phyloP scores from a whole-genome alignment of 2,113 vertebrate genomes.

The Aphelocoma coerulescens region DNA sequence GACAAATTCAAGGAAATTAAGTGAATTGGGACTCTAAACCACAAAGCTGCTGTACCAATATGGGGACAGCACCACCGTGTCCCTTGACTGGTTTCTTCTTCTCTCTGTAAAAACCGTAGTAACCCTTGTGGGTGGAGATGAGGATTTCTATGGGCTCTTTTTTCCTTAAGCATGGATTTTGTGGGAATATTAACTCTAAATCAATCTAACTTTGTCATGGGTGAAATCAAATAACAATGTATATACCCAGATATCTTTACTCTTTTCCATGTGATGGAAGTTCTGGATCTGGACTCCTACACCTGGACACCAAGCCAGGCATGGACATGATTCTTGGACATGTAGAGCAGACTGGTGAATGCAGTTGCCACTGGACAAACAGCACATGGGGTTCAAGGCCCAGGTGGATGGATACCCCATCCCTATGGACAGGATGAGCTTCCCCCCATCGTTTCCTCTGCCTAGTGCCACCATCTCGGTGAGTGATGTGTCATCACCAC shows the following conservation, averaged over 20 bases:
- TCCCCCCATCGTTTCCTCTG: not conserved
- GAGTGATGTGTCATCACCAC: not conserved
- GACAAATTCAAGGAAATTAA: not conserved
- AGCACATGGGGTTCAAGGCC: not conserved
- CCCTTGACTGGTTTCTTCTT: not conserved
- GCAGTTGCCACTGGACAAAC: not conserved
- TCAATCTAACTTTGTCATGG: rapidly evolving
- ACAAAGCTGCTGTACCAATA: not conserved
- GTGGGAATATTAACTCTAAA: not conserved
- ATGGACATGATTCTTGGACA: not conserved
- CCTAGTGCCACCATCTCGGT: not conserved
- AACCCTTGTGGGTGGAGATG: not conserved
- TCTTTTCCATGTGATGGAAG: not conserved
- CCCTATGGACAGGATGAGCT: not conserved
- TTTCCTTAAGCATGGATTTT: not conserved
- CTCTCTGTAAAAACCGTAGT: not conserved
- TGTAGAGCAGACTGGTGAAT: not conserved
- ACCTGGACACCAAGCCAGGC: not conserved
- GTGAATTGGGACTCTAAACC: not conserved
- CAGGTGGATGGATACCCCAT: not conserved
- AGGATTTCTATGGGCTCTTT: not conserved
- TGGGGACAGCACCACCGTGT: not conserved
- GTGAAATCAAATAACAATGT: not conserved
- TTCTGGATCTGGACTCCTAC: not conserved
- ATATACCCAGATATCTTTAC: not conserved